phyloP scores from a whole-genome alignment of 2,888 invertebrate species.

The Malacosoma neustria region DNA sequence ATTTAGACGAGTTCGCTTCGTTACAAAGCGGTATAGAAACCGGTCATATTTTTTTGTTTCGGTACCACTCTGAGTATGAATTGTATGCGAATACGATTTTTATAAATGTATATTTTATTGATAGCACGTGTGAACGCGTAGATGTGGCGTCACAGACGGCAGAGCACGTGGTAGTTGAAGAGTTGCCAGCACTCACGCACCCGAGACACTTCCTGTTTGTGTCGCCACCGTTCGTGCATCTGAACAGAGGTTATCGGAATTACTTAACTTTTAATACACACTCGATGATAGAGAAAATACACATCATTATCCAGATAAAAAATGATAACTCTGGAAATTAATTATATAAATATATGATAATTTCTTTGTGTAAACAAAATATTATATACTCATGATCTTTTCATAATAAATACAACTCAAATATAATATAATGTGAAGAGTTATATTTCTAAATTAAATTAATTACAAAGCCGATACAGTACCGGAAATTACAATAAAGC shows the following conservation, averaged over 20 bases:
- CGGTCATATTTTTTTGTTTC: background rate
- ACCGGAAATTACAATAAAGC: constrained; percentile 8
- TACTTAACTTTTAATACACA: background rate
- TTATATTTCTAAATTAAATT: background rate
- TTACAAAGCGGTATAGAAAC: background rate
- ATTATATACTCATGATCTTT: too few relatives aligned
- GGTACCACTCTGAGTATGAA: background rate
- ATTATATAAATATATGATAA: too few relatives aligned
- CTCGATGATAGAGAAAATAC: too few relatives aligned
- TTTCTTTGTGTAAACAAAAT: too few relatives aligned
- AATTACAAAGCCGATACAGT: background rate
- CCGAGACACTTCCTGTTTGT: constrained; percentile 60
- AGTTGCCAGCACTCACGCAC: constrained; percentile 54
- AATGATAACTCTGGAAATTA: too few relatives aligned
- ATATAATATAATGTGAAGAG: too few relatives aligned
- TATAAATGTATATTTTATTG: background rate
- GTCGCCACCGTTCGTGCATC: constrained; percentile 26
- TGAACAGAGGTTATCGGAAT: background rate
- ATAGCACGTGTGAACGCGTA: background rate
- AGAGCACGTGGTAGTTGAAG: constrained; percentile 54
- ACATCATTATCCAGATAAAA: too few relatives aligned
- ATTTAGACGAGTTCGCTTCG: background rate
- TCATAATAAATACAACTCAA: too few relatives aligned
- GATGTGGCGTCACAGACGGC: constrained; percentile 16
- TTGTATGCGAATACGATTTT: background rate